A percentile compares a stretch with the other conserved stretches of the same genome.
These are phyloP conservation scores for Phymatocera aterrima DNA, from an alignment of 2,888 invertebrate species.

Conservation along the genomic window DNA sequence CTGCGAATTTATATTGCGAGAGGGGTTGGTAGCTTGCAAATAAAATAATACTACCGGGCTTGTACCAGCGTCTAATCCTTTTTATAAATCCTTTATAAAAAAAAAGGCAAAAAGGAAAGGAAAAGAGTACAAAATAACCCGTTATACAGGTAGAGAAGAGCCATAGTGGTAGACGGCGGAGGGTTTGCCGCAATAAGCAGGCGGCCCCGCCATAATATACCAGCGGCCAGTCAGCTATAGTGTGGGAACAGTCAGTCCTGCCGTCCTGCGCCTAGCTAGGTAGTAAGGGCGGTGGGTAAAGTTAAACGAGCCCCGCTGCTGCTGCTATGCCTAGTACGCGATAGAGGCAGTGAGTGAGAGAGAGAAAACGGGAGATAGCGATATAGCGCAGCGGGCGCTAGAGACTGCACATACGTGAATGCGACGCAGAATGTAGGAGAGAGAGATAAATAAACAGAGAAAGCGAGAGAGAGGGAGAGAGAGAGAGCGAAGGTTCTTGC, in stretches of 20 bases:
- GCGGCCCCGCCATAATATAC: conserved; percentile 38
- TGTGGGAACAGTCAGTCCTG: conserved; percentile 46
- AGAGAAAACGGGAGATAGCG: conserved; percentile 9
- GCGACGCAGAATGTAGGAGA: conserved; percentile 31
- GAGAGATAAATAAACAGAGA: background rate
- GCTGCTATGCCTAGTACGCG: background rate
- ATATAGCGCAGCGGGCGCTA: too few relatives aligned
- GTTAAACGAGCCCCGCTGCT: conserved; percentile 38
- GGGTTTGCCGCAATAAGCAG: conserved; percentile 38
- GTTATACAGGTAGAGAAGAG: conserved; percentile 46
- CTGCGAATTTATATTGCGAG: conserved; percentile 5
- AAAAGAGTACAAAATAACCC: conserved; percentile 40
- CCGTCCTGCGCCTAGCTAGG: too few relatives aligned
- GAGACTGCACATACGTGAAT: conserved; percentile 15
- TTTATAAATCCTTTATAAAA: conserved; percentile 36
- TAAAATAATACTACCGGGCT: conserved; percentile 15
- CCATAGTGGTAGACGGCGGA: background rate
- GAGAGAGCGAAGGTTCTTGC: background rate
- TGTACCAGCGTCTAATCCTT: conserved; percentile 38
- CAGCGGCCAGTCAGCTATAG: conserved; percentile 44
- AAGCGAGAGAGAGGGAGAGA: background rate
- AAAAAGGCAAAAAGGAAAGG: background rate
- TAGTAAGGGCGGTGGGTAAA: conserved; percentile 36
- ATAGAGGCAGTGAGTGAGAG: background rate
- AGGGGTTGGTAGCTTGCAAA: conserved; percentile 22